Conservation (phyloP, 2,797 vertebrate genomes). For the Chrysocyon brachyurus region DNA sequence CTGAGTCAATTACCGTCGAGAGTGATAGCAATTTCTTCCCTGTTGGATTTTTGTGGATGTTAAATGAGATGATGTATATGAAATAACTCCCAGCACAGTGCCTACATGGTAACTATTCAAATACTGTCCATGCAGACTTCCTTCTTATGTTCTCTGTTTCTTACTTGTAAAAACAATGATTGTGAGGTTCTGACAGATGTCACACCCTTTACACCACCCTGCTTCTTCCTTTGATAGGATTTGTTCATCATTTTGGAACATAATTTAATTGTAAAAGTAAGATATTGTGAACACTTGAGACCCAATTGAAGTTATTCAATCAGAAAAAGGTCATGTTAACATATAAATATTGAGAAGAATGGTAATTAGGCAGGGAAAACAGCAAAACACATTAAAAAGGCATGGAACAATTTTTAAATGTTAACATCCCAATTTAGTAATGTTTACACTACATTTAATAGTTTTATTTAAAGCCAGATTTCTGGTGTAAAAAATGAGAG, state of each 20-base stretch:
- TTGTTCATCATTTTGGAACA: constrained; percentile 44
- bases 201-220: constrained; percentile 3
- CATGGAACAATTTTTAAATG: constrained; percentile 87
- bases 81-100: not conserved
- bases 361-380: constrained; percentile 87
- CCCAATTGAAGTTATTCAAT: constrained; percentile 85
- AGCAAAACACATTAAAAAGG: constrained; percentile 86
- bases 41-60: constrained; percentile 6
- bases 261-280: constrained; percentile 87
- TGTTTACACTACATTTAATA: constrained; percentile 84
- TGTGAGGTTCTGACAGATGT: constrained; percentile 33
- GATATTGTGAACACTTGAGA: constrained; percentile 82
- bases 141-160: not conserved
- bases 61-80: constrained; percentile 14
- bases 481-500: constrained; percentile 70
- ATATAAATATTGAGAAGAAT: constrained; percentile 88
- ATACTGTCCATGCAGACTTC: not conserved
- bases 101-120: not conserved
- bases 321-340: constrained; percentile 88
- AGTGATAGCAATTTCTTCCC: not conserved
- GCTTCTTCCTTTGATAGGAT: constrained; percentile 52
- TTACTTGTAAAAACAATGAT: not conserved
- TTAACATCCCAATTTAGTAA: constrained; percentile 85
- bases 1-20: not conserved
- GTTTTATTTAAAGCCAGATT: constrained; percentile 82